Evolutionary conservation across 2,888 invertebrate species (phyloP).

Genomic region (Rhabditoides inermis): DNA sequence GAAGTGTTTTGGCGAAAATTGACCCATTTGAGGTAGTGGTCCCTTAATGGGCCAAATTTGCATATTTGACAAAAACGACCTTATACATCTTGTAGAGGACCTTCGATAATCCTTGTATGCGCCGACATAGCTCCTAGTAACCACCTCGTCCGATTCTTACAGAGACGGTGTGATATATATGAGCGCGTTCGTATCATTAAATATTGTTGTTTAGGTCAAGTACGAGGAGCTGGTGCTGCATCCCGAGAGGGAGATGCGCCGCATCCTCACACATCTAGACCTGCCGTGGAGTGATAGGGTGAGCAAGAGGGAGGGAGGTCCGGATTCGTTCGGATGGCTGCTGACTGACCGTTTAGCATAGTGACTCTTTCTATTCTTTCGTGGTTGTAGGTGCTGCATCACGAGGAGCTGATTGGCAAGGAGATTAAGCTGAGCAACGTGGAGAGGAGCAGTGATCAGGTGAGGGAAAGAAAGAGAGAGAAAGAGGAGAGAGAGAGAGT

Average conservation of each 20-base stretch:
- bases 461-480: background rate
- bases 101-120: too few species aligned
- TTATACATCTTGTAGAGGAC: too few species aligned
- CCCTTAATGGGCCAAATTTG: too few species aligned
- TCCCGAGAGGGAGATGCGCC: constrained; percentile 77
- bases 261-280: constrained; percentile 77
- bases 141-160: too few species aligned
- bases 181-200: background rate
- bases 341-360: too few species aligned
- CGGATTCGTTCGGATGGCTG: too few species aligned
- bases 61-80: too few species aligned
- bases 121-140: too few species aligned
- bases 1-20: too few species aligned
- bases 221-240: constrained; percentile 94
- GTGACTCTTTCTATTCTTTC: too few species aligned
- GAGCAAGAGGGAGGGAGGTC: too few species aligned
- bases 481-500: background rate
- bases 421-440: constrained; percentile 48
- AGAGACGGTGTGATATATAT: background rate
- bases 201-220: constrained; percentile 71
- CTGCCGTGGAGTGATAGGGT: constrained; percentile 87
- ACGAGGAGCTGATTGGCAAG: constrained; percentile 90
- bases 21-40: too few species aligned
- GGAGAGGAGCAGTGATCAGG: constrained; percentile 35
- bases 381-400: constrained; percentile 95